Conservation (phyloP, 2,888 invertebrate species). For the Anaspis maculata region DNA sequence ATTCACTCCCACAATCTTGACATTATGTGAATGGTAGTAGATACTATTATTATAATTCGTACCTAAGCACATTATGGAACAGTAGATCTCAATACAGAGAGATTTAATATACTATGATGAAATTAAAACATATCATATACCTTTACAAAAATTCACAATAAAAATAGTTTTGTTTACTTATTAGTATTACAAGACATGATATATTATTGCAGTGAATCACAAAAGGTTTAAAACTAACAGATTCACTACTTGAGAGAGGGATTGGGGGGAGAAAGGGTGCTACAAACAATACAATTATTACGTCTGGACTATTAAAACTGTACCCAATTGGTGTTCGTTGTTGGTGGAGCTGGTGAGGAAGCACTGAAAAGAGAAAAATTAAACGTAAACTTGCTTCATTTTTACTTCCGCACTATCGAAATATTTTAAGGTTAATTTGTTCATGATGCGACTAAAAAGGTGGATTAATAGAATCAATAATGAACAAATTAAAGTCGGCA, state of each 20-base stretch:
- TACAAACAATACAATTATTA: too few relatives aligned
- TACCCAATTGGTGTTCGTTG: constrained; percentile 39
- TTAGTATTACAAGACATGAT: constrained; percentile 11
- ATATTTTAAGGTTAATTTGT: too few relatives aligned
- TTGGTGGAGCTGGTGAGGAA: constrained; percentile 25
- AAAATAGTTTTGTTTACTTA: constrained; percentile 10
- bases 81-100: too few relatives aligned
- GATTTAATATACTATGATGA: too few relatives aligned
- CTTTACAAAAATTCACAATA: constrained; percentile 14
- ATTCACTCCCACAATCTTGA: too few relatives aligned
- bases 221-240: constrained; percentile 12
- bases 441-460: too few relatives aligned
- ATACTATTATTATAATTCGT: constrained; percentile 15
- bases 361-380: constrained; percentile 22
- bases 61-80: too few relatives aligned
- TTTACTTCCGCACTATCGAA: neutral
- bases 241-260: constrained; percentile 16
- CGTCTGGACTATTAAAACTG: constrained; percentile 40
- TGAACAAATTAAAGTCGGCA: too few relatives aligned
- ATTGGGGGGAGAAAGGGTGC: too few relatives aligned
- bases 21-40: too few relatives aligned
- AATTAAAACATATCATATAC: too few relatives aligned
- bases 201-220: constrained; percentile 19
- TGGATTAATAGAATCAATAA: too few relatives aligned
- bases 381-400: constrained; percentile 2